These are phyloP conservation scores for Mirounga angustirostris DNA, from an alignment of 2,113 vertebrate genomes.

Conservation along the genomic window DNA sequence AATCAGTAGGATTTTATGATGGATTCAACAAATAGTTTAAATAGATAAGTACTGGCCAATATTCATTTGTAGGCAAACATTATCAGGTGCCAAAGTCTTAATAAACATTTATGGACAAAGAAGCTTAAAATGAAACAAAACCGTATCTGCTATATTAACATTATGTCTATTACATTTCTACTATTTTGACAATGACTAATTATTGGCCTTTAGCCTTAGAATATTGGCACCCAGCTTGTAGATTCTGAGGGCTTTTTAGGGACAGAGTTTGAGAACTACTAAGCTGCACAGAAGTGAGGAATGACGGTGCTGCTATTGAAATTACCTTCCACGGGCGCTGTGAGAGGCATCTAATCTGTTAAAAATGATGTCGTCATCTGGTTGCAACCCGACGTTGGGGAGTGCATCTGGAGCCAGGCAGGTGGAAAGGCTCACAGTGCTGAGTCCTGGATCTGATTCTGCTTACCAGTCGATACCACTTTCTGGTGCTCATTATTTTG, in stretches of 20 bases:
- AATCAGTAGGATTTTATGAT: slow-evolving; percentile 11
- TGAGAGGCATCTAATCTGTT: background rate
- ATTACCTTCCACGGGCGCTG: background rate
- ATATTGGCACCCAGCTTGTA: background rate
- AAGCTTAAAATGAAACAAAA: slow-evolving; percentile 37
- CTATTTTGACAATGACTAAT: background rate
- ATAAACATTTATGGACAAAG: slow-evolving; percentile 33
- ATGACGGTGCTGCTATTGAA: background rate
- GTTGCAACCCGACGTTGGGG: background rate
- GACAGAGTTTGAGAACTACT: background rate
- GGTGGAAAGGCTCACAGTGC: background rate
- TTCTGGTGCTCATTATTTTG: slow-evolving; percentile 40
- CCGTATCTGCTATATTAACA: background rate
- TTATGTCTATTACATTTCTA: background rate
- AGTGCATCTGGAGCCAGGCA: background rate
- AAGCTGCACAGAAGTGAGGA: background rate
- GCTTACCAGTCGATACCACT: background rate
- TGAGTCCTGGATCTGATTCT: background rate
- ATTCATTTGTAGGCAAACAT: background rate
- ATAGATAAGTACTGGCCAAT: background rate
- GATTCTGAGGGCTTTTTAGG: background rate
- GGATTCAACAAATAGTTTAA: slow-evolving; percentile 29
- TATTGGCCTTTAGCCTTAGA: background rate
- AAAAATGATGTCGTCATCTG: background rate
- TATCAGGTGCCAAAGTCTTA: background rate